Conservation (phyloP, 2,797 vertebrate species). For the Ambastaia sidthimunki region DNA sequence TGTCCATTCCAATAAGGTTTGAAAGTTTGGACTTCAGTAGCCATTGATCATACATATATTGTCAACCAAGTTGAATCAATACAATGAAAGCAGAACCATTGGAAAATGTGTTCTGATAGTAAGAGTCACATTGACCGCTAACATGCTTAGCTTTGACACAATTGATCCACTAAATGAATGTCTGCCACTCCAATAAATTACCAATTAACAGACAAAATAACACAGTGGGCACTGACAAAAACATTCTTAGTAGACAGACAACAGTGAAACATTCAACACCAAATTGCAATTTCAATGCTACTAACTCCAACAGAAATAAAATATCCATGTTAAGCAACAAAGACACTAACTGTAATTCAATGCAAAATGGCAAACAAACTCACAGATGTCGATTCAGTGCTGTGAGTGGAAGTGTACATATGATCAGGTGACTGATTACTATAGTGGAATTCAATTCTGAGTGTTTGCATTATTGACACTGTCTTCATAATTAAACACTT, state of each 20-base stretch:
- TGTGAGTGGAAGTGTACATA: constrained; percentile 25
- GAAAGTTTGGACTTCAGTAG: neutral
- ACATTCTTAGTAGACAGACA: neutral
- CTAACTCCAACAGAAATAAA: neutral
- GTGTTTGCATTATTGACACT: constrained; percentile 27
- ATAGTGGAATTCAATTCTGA: constrained; percentile 22
- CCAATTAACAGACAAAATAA: constrained; percentile 30
- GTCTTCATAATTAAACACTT: constrained; percentile 9
- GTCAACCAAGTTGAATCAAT: neutral
- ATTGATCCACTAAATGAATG: constrained; percentile 29
- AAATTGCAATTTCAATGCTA: neutral
- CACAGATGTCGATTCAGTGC: neutral
- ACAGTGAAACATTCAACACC: neutral
- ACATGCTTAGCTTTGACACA: neutral
- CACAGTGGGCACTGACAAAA: neutral
- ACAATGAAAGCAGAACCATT: neutral
- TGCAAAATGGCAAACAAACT: constrained; percentile 28
- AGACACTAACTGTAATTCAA: constrained; percentile 10
- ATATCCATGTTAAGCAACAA: neutral
- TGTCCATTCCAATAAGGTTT: neutral
- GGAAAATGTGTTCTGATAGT: neutral
- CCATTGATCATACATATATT: neutral
- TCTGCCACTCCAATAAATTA: constrained; percentile 28
- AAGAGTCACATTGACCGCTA: neutral
- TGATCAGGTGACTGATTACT: constrained; percentile 27